Evolutionary conservation across 2,113 vertebrate species (phyloP).

Genomic region (Indicator maculatus): DNA sequence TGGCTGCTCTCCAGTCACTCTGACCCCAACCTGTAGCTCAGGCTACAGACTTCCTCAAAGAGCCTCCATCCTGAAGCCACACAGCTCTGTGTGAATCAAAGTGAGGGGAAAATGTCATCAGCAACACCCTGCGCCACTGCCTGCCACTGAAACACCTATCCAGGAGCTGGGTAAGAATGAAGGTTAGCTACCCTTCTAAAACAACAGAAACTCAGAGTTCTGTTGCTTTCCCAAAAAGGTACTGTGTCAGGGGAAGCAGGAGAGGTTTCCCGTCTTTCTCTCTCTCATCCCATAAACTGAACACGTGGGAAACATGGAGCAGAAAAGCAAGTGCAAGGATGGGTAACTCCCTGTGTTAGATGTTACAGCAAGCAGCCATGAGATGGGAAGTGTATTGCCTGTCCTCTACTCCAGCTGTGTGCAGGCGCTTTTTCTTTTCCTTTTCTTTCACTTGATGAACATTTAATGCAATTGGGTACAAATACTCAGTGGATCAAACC

Average conservation of each 20-base stretch:
- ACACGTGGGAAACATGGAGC: rapidly evolving
- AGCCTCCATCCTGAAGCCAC: not conserved
- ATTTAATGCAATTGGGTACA: not conserved
- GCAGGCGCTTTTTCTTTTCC: not conserved
- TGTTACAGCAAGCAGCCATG: not conserved
- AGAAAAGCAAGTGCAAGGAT: not conserved
- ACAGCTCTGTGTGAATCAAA: rapidly evolving
- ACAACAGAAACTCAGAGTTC: not conserved
- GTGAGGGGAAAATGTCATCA: rapidly evolving
- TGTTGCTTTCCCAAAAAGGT: rapidly evolving
- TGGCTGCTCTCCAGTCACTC: no score
- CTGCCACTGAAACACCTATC: not conserved
- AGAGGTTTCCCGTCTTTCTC: not conserved
- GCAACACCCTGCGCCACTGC: rapidly evolving
- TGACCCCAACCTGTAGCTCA: no score
- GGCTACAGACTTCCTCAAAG: not conserved
- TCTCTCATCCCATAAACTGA: not conserved
- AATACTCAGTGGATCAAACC: not conserved
- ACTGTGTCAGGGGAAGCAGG: not conserved
- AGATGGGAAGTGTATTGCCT: not conserved
- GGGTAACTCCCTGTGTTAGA: rapidly evolving
- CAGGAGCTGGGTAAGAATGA: rapidly evolving
- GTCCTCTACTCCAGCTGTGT: not conserved
- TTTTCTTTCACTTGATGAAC: not conserved
- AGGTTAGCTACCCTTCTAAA: not conserved